Evolutionary conservation across 2,888 invertebrate genomes (phyloP), one percentile per base, ranked within the genome.

Genomic region (Stramonita haemastoma): DNA sequence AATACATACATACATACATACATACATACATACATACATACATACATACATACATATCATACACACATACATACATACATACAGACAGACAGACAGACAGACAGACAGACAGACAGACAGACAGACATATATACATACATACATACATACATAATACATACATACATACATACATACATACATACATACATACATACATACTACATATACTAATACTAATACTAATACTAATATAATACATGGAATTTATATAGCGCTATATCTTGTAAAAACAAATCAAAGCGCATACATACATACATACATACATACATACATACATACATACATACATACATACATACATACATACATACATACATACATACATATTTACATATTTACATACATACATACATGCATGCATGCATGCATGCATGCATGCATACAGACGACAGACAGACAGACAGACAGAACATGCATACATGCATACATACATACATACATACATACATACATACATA

Each of bases 261-360:
- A n/a, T n/a, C n/a, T n/a, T n/a, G n/a, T n/a, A n/a, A n/a, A n/a
- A n/a, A n/a, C n/a, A n/a, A n/a, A n/a, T n/a, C n/a, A n/a, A n/a
- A n/a, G n/a, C 83, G 32, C 83, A 83, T 34, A 83, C 83, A 83
- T 34, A 83, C 83, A 83, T 34, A 83, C 83, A 83, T 34, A 83
- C 83, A 83, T 34, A 83, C 83, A 83, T 34, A 83, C 83, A 83
- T 34, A 83, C 83, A 36, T 34, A 83, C 83, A 83, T 19, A 34
- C n/a, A 60, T n/a, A 86, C 60, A 86, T 46, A 86, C 86, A 86
- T 66, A 86, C 60, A 86, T 66, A 66, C 86, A 86, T 66, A 86
- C 86, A 86, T 66, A 86, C 66, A 32, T 66, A 66, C 86, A 66
- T 46, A 86, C 86, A 66, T 46, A 86, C n/a, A 66, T 8, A 86